phyloP scores from a whole-genome alignment of 1,140 invertebrate genomes.

The Batillaria attramentaria region DNA sequence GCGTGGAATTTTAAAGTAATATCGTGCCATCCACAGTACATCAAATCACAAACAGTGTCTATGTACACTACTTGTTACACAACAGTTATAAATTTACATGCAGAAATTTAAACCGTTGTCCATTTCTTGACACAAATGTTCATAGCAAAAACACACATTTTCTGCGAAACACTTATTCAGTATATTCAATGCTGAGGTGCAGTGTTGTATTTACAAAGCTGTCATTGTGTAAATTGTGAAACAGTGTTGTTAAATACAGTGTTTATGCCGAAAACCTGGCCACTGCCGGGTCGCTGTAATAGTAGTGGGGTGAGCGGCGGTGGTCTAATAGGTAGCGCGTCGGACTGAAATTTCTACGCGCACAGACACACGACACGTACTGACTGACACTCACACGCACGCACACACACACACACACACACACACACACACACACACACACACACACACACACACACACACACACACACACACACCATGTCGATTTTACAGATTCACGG shows the following conservation, averaged over 20 bases:
- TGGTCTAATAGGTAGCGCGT: not conserved
- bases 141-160: no score
- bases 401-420: conserved; percentile 9
- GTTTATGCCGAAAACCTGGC: not conserved
- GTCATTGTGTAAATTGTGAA: not conserved
- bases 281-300: not conserved
- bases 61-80: no score
- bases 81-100: no score
- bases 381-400: not conserved
- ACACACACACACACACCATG: not conserved
- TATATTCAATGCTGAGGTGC: not conserved
- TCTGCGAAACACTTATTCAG: not conserved
- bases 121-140: no score
- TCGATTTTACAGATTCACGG: not conserved
- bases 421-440: conserved; percentile 7
- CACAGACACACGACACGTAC: not conserved
- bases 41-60: no score
- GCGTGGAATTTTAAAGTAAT: no score
- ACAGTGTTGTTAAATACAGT: not conserved
- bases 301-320: not conserved
- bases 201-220: not conserved
- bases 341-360: not conserved
- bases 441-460: not conserved
- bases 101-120: no score
- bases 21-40: no score